Conservation (phyloP, 2,113 vertebrate species). For the Cyphomyrus discorhynchus region DNA sequence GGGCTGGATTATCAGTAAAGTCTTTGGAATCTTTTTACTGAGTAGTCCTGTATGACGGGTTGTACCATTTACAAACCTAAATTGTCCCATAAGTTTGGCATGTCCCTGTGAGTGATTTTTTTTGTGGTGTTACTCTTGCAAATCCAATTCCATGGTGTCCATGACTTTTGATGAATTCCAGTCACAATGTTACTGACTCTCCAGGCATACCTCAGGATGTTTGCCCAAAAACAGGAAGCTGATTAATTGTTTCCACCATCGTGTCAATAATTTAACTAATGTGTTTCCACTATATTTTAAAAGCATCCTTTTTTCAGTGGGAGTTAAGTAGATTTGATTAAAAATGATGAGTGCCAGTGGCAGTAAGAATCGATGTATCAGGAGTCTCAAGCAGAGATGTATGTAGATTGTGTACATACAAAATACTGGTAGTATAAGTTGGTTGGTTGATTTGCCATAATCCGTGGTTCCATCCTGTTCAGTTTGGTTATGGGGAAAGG, state of each 20-base stretch:
- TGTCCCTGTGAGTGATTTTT: not conserved
- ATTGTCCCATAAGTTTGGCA: not conserved
- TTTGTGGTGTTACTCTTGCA: slow-evolving; percentile 31
- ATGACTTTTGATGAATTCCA: slow-evolving; percentile 58
- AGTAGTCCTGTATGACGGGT: not conserved
- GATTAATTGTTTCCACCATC: slow-evolving; percentile 52
- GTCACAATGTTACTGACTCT: slow-evolving; percentile 47
- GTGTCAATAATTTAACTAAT: slow-evolving; percentile 47
- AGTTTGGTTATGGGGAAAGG: not conserved
- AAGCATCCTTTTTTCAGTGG: slow-evolving; percentile 3
- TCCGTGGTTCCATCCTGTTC: not conserved
- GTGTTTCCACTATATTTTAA: slow-evolving; percentile 23
- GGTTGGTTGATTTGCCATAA: not conserved
- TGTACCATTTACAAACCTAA: not conserved
- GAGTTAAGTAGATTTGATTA: slow-evolving; percentile 7
- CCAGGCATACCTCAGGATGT: slow-evolving; percentile 38
- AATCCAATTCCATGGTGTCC: slow-evolving; percentile 45
- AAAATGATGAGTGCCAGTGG: not conserved
- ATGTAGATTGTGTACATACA: not conserved
- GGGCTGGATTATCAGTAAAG: not conserved
- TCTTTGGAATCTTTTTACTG: not conserved
- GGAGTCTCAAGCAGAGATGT: not conserved
- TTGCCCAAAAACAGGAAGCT: slow-evolving; percentile 45
- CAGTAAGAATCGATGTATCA: not conserved
- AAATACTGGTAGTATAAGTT: not conserved